Evolutionary conservation across 2,797 vertebrate genomes (phyloP), one percentile per base, ranked within the genome.

Genomic region (Mormyrops attenuatus): DNA sequence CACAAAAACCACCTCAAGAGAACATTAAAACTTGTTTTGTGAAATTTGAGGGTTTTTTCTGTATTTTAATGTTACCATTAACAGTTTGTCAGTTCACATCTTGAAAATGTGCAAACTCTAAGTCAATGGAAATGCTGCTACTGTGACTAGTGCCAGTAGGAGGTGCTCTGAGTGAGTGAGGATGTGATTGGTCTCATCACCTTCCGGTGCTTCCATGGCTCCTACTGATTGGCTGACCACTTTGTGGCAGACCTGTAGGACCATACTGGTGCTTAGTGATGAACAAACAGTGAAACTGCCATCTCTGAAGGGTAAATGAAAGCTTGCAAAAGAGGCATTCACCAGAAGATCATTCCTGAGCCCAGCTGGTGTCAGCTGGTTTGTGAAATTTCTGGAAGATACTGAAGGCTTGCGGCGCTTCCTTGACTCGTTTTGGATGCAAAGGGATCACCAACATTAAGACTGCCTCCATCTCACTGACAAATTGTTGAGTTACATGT

Each of bases 371-470:
- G 34, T 22, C 41, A 47, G 77, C 77, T 82, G 77, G 41, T 82
- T 85, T 50, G 84, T 52, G 84, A 85, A 85, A 85, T 49, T 85
- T 53, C 22, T 85, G 20, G 11, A 85, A 53, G 49, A 85, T 85
- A 52, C 44, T 50, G 20, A 44, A 50, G 13, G 82, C n/a, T 50
- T 85, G 82, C 22, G 82, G 47, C 20, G 4, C 44, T 44, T n/a
- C 47, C n/a, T 85, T 44, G 38, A 20, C 73, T 44, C 9, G 69
- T 41, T 82, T 82, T n/a, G 38, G 77, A n/a, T 82, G 41, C 77
- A 47, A 47, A 7, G 1, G 20, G 17, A 44, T 47, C 1, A 20
- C 41, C 77, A n/a, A n/a, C 41, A 47, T 22, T 7, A 82, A 47
- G 41, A 82, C 77, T 82, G 77, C 77, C 77, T 82, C 41, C 38